phyloP scores from a whole-genome alignment of 1,140 invertebrate genomes.

The Amyelois transitella region DNA sequence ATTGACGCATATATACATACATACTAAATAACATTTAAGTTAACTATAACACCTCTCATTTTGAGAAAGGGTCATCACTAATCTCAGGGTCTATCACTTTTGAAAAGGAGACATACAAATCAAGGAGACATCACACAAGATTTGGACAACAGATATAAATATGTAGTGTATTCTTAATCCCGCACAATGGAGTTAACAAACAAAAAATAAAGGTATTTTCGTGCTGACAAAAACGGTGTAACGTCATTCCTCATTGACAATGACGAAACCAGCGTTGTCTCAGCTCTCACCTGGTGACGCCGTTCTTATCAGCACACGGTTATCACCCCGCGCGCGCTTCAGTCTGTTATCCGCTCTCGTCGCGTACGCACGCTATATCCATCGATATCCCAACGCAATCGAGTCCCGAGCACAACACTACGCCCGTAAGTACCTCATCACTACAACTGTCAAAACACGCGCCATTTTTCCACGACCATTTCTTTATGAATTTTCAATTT shows the following conservation, averaged over 20 bases:
- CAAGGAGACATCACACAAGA: too few relatives aligned
- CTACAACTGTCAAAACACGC: conserved; percentile 2
- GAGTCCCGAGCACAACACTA: conserved; percentile 15
- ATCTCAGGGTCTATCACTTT: too few relatives aligned
- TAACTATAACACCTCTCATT: too few relatives aligned
- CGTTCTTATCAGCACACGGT: conserved; percentile 54
- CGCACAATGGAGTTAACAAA: too few relatives aligned
- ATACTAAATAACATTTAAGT: too few relatives aligned
- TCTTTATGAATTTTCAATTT: background rate
- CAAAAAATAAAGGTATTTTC: too few relatives aligned
- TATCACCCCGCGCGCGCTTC: conserved; percentile 53
- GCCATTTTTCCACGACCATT: background rate
- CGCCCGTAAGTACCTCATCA: conserved; percentile 19
- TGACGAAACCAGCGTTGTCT: conserved; percentile 11
- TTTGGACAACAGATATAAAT: too few relatives aligned
- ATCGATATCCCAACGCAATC: conserved; percentile 8
- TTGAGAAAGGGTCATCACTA: too few relatives aligned
- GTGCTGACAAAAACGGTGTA: too few relatives aligned
- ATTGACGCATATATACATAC: too few relatives aligned
- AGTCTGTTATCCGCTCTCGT: conserved; percentile 41
- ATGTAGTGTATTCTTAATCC: too few relatives aligned
- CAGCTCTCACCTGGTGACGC: conserved; percentile 40
- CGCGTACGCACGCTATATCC: conserved; percentile 9
- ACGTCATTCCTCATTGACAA: conserved; percentile 8
- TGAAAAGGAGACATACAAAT: too few relatives aligned